A percentile compares a stretch with the other conserved stretches of the same genome.
These are phyloP conservation scores for Equus quagga DNA, from an alignment of 2,113 vertebrate genomes.

Conservation along the genomic window DNA sequence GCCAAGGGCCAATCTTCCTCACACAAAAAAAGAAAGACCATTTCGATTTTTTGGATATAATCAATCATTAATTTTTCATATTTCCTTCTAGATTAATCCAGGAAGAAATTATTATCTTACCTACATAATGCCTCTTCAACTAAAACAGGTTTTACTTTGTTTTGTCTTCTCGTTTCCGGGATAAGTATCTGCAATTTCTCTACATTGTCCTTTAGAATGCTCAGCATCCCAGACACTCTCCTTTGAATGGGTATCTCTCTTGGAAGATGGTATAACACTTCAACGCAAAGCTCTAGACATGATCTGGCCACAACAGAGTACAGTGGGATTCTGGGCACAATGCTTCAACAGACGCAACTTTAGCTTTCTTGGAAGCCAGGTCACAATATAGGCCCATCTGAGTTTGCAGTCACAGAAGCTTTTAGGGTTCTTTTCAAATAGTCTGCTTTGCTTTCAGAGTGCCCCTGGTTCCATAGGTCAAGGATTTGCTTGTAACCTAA, in stretches of 20 bases:
- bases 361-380: not conserved
- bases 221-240: not conserved
- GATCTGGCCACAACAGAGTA: not conserved
- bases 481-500: not conserved
- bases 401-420: not conserved
- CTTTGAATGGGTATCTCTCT: conserved; percentile 28
- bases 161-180: conserved; percentile 28
- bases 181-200: not conserved
- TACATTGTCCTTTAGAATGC: not conserved
- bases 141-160: not conserved
- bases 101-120: conserved; percentile 40
- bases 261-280: not conserved
- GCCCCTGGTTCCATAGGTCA: not conserved
- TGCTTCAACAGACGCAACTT: not conserved
- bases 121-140: not conserved
- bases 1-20: too few relatives aligned
- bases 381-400: not conserved
- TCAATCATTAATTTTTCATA: not conserved
- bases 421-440: conserved; percentile 6
- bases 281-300: not conserved
- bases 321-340: not conserved
- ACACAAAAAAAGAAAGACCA: too few relatives aligned
- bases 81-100: not conserved
- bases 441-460: conserved; percentile 4
- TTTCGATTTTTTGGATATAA: conserved; percentile 7